Evolutionary conservation across 2,888 invertebrate genomes (phyloP), one percentile per base, ranked within the genome.

Genomic region (Lasioglossum vierecki): DNA sequence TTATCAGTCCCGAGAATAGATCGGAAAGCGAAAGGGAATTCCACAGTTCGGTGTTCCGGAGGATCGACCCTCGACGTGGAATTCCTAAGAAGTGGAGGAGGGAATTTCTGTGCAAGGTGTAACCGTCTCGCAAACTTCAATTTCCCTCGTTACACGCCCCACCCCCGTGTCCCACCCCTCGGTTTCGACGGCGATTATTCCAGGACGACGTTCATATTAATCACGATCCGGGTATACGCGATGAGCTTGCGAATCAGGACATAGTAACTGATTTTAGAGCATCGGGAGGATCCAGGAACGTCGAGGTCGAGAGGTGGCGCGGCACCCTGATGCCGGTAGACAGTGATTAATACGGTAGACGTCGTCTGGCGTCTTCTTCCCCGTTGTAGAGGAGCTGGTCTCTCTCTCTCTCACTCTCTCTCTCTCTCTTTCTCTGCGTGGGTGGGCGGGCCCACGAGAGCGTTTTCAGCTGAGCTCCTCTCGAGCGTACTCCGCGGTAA

Each of bases 271-370:
- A 92, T 91, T 90, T 91, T 90, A 87, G 87, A 88, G 88, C 87
- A 89, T 90, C 91, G 82, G 73, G 76, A 82, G 83, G 77, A 84
- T 82, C 82, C 26, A 46, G 46, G 82, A 73, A 83, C 80, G 79
- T 60, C 73, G 72, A 77, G 81, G 85, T 83, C 82, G 88, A 74
- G 90, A 90, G 86, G 83, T 87, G 85, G 85, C 60, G 82, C 80
- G 75, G 82, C 72, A 76, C 70, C 88, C 78, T 89, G 92, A 92
- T 89, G 91, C 86, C 91, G 91, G 92, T 89, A 94, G 94, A 94
- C 94, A 94, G 94, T 94, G 94, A 94, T 94, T 94, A 94, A 94
- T 94, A 94, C 92, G 91, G 91, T 71, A 88, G 92, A 93, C 93
- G 94, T 94, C 94, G 93, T 93, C 94, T 92, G 92, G 92, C 92